A percentile compares a stretch with the other conserved stretches of the same genome.
Evolutionary conservation across 2,797 vertebrate species (phyloP).

Genomic region (Hydrophis major): DNA sequence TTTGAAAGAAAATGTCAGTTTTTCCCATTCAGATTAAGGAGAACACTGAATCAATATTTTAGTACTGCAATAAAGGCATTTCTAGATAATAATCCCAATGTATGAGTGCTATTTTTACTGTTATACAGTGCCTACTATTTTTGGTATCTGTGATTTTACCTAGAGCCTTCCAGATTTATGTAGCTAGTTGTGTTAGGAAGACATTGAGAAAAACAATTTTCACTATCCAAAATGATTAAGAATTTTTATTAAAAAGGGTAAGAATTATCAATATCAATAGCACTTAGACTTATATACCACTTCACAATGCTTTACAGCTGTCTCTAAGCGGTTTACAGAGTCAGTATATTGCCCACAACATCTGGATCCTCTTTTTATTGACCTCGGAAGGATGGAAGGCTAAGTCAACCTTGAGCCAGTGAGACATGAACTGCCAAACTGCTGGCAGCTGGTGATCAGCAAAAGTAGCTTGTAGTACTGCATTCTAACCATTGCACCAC

Average conservation of each 20-base stretch:
- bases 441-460: no score
- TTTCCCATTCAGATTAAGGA: not conserved
- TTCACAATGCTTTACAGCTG: no score
- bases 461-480: no score
- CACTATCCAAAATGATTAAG: not conserved
- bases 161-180: not conserved
- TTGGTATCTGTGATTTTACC: not conserved
- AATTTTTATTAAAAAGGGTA: not conserved
- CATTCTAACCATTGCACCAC: no score
- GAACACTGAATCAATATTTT: not conserved
- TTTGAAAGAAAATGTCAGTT: not conserved
- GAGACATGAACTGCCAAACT: no score
- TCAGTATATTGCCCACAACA: no score
- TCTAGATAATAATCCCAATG: not conserved
- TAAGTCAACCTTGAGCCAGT: no score
- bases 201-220: not conserved
- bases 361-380: no score
- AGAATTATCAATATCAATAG: not conserved
- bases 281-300: no score
- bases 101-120: not conserved
- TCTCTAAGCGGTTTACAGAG: no score
- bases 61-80: not conserved
- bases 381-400: no score
- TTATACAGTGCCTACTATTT: not conserved
- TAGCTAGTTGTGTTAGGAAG: not conserved